Percentiles rank a stretch among this genome's conserved stretches.
These are phyloP conservation scores for Steatocranus sp. DNA, from an alignment of 2,797 vertebrate genomes.

Conservation along the genomic window DNA sequence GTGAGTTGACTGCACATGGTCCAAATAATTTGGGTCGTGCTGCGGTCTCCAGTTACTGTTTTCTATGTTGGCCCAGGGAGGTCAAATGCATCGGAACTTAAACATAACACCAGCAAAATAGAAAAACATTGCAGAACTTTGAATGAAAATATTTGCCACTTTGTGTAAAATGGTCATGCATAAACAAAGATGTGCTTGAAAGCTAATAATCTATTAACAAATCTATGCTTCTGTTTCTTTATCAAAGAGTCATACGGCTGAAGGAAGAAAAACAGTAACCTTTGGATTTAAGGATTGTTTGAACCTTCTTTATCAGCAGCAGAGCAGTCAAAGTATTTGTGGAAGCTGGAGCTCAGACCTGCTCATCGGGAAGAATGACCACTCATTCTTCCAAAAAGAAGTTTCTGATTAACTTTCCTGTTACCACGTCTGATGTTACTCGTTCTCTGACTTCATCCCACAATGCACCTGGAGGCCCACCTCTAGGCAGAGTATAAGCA, in stretches of 20 bases:
- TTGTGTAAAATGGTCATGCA: neutral
- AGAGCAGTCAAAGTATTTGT: neutral
- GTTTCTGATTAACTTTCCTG: neutral
- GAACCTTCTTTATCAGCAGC: neutral
- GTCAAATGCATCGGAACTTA: fast-evolving
- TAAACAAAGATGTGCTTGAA: neutral
- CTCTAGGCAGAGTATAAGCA: neutral
- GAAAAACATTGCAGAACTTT: neutral
- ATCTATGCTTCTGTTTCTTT: neutral
- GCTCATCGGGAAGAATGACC: neutral
- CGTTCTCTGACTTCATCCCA: neutral
- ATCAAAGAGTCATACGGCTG: neutral
- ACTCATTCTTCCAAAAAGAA: neutral
- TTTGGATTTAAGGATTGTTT: neutral
- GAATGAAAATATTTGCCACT: neutral
- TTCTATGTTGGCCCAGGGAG: neutral
- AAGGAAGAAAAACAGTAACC: neutral
- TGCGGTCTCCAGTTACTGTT: neutral
- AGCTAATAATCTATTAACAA: neutral
- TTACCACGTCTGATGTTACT: neutral
- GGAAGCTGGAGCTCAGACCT: neutral
- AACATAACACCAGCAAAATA: neutral
- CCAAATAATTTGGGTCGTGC: neutral
- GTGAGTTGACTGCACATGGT: neutral
- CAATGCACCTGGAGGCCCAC: neutral